A percentile compares a stretch with the other conserved stretches of the same genome.
phyloP scores from a whole-genome alignment of 2,113 vertebrate genomes.

The Galemys pyrenaicus region DNA sequence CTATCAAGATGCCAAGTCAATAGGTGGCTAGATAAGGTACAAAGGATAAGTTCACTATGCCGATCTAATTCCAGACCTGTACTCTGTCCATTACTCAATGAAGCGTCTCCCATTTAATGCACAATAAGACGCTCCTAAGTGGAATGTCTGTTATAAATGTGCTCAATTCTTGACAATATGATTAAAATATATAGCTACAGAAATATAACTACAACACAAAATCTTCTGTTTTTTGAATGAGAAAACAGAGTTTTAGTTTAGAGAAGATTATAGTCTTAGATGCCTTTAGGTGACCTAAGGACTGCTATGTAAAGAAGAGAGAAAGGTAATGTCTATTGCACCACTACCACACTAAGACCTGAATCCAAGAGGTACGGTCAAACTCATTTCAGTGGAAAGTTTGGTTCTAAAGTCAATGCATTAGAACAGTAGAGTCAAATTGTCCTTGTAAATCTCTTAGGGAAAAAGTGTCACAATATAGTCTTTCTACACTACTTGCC shows the following conservation, averaged over 20 bases:
- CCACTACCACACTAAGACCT: too few relatives aligned
- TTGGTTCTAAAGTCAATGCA: background rate
- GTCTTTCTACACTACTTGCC: background rate
- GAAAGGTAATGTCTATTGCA: background rate
- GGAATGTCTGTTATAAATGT: background rate
- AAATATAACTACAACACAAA: conserved; percentile 1
- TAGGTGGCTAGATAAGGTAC: background rate
- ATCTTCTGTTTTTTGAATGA: background rate
- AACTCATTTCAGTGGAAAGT: background rate
- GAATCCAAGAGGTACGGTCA: accelerated
- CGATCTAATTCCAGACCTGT: background rate
- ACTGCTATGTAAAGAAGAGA: background rate
- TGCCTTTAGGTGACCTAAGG: background rate
- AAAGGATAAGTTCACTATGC: background rate
- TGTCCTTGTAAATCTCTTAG: background rate
- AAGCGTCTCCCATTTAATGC: background rate
- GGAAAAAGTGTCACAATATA: background rate
- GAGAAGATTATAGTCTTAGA: background rate
- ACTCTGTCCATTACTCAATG: background rate
- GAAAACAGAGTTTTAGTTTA: background rate
- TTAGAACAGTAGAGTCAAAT: background rate
- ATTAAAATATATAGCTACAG: background rate
- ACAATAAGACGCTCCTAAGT: background rate
- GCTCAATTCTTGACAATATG: background rate
- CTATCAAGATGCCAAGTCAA: background rate